phyloP scores from a whole-genome alignment of 2,113 vertebrate species.

The Xenopus laevis region DNA sequence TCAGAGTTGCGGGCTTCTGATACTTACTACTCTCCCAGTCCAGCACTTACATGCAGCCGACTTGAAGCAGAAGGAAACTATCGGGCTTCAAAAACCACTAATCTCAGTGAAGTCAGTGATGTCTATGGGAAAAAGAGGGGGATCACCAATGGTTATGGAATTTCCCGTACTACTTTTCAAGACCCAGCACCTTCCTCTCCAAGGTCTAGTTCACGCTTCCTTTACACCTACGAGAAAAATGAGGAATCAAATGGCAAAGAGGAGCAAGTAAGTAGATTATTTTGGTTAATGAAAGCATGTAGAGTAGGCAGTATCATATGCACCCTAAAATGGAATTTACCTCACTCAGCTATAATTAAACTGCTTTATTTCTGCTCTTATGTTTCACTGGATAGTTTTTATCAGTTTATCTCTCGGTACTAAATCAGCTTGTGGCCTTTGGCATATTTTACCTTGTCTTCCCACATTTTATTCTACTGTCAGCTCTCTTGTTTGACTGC shows the following conservation, averaged over 20 bases:
- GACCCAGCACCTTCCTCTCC: slow-evolving; percentile 7
- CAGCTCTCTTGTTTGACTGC: no score
- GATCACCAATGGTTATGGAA: slow-evolving; percentile 12
- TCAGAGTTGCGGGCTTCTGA: slow-evolving; percentile 33
- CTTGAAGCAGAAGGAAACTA: slow-evolving; percentile 8
- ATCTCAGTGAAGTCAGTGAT: not conserved
- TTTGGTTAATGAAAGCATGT: no score
- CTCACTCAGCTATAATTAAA: no score
- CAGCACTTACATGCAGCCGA: slow-evolving; percentile 2
- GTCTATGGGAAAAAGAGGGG: slow-evolving; percentile 25
- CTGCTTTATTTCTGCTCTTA: no score
- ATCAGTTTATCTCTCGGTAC: no score
- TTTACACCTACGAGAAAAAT: slow-evolving; percentile 14
- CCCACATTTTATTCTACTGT: no score
- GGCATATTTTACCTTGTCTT: no score
- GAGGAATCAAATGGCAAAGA: slow-evolving; percentile 20
- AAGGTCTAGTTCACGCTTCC: slow-evolving; percentile 12
- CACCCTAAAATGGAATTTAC: no score
- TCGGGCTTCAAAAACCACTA: not conserved
- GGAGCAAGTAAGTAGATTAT: not conserved
- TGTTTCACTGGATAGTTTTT: no score
- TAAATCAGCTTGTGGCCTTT: no score
- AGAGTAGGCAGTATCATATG: no score
- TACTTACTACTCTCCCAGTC: slow-evolving; percentile 18
- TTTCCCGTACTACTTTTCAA: not conserved